phyloP scores from a whole-genome alignment of 2,888 invertebrate genomes.

The Lamellibrachia columna region DNA sequence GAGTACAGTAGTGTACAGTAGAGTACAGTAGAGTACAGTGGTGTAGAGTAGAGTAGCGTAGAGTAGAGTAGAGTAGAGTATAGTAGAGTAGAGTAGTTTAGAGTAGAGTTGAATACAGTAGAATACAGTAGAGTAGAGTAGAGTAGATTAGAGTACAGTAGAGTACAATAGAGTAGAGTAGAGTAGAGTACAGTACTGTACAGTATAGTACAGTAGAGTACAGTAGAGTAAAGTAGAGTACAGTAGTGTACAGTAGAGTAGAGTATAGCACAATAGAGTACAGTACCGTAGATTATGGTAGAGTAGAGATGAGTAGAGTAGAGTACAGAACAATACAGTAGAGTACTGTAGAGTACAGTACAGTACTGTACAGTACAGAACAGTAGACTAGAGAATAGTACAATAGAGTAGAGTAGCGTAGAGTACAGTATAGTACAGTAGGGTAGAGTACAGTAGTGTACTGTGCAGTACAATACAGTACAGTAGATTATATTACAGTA shows the following conservation, averaged over 20 bases:
- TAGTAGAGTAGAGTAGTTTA: conserved; percentile 34
- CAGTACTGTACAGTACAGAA: conserved; percentile 2
- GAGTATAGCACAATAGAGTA: conserved; percentile 20
- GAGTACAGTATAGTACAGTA: background rate
- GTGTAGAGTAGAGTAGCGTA: too few species aligned
- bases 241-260: conserved; percentile 1
- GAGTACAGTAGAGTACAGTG: too few species aligned
- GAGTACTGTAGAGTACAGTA: conserved; percentile 27
- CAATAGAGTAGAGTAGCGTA: background rate
- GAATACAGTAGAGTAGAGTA: conserved; percentile 32
- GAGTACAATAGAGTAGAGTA: conserved; percentile 23
- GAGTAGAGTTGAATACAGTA: conserved; percentile 33
- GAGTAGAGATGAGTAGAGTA: conserved; percentile 26
- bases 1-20: too few species aligned
- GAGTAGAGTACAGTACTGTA: conserved; percentile 14
- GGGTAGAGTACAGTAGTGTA: too few species aligned
- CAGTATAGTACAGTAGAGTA: conserved; percentile 27
- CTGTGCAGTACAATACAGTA: background rate
- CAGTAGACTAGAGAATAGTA: background rate
- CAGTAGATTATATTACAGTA: background rate
- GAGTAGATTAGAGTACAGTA: conserved; percentile 29
- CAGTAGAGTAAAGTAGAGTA: conserved; percentile 25
- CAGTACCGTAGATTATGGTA: conserved; percentile 7
- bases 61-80: too few species aligned
- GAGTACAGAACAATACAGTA: conserved; percentile 31